Evolutionary conservation across 2,113 vertebrate genomes (phyloP), one percentile per base, ranked within the genome.

Genomic region (Oncorhynchus mykiss): DNA sequence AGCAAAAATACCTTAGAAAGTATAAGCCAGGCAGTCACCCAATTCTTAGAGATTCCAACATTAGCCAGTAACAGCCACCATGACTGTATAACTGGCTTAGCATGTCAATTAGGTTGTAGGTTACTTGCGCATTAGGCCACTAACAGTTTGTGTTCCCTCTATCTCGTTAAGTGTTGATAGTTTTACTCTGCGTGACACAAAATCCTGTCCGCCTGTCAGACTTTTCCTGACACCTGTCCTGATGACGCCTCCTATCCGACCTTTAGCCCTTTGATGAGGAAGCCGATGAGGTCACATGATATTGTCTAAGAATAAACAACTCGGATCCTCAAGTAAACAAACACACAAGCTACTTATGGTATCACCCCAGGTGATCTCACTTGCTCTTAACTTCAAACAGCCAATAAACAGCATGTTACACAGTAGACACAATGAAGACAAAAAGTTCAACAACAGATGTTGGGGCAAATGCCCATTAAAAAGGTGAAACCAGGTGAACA

Each of bases 141-240:
- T 51, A 51, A 51, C 11, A n/a, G 31, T 5, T 20, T 70, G 69
- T 62, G 67, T 31, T 72, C 67, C 62, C 3, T 29, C 69, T 34
- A 66, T 29, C 22, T 70, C 57, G 11, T 73, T 71, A 6, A 73
- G 51, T 11, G 25, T 31, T 0, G 8, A 67, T 70, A n/a, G 22
- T 72, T 85, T 72, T 73, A 25, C 18, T n/a, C 27, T 79, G 73
- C 4, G 39, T 60, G 71, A 80, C 9, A 57, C n/a, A 70, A 78
- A 72, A 66, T 7, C 74, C 69, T 20, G 60, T 80, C 18, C 9
- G 29, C 14, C 66, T 68, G 16, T 18, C 22, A 16, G 24, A 22
- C 74, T 48, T 59, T 57, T 80, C 62, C 60, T 67, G 69, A n/a
- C 7, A 5, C 20, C 39, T 65, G 62, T 57, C 31, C 69, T 75